These are phyloP conservation scores for Dasysyrphus albostriatus DNA, from an alignment of 2,888 invertebrate species.

Conservation along the genomic window DNA sequence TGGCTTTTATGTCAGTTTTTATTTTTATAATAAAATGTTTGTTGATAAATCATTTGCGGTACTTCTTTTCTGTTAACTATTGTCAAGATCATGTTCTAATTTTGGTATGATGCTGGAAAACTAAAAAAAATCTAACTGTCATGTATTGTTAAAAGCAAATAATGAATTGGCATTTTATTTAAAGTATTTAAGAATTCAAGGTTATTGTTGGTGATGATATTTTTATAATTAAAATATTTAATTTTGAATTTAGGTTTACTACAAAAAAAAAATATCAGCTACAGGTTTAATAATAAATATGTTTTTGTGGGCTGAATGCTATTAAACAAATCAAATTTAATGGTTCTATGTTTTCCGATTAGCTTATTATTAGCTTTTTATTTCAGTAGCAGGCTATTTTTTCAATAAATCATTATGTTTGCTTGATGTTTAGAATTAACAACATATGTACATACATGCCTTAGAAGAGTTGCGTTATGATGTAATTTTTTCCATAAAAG, in stretches of 20 bases:
- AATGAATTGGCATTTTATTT: neutral
- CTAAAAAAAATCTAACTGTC: neutral
- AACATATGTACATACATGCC: no score
- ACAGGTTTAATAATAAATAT: no score
- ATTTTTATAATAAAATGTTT: neutral
- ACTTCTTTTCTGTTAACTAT: neutral
- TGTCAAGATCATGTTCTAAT: neutral
- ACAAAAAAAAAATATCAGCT: neutral
- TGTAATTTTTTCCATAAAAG: no score
- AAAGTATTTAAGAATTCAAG: neutral
- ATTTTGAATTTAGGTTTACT: neutral
- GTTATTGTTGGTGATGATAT: neutral
- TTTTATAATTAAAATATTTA: neutral
- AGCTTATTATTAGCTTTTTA: no score
- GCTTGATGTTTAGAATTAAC: no score
- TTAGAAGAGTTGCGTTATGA: no score
- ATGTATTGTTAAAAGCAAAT: neutral
- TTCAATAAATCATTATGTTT: no score
- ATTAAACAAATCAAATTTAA: no score
- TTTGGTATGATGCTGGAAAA: neutral
- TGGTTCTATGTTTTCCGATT: no score
- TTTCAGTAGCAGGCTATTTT: no score
- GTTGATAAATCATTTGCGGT: slow-evolving; percentile 6
- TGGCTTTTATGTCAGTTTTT: neutral
- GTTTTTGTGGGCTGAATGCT: no score